Evolutionary conservation across 2,888 invertebrate genomes (phyloP).

Genomic region (Ctenicera cuprea): DNA sequence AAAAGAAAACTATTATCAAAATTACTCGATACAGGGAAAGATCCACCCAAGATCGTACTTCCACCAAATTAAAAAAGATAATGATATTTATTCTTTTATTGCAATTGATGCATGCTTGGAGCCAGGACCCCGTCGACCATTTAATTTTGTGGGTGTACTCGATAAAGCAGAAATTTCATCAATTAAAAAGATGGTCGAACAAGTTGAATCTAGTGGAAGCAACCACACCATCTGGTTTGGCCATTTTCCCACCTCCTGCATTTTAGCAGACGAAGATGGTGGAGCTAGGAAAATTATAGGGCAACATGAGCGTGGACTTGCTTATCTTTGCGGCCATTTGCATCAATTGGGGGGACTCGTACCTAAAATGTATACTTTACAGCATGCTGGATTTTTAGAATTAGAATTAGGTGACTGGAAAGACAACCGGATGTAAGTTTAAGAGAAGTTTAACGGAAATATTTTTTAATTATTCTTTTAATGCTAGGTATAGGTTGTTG

Average conservation of each 20-base stretch:
- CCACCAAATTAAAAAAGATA: constrained; percentile 77
- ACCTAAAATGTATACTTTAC: constrained; percentile 90
- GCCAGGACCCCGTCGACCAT: constrained; percentile 90
- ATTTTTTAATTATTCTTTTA: no score
- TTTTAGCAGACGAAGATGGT: constrained; percentile 78
- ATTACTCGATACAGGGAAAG: constrained; percentile 87
- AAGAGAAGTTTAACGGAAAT: no score
- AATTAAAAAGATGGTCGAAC: constrained; percentile 76
- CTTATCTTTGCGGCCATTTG: constrained; percentile 92
- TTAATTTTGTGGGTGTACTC: constrained; percentile 91
- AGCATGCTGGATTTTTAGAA: constrained; percentile 88
- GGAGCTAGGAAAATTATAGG: constrained; percentile 77
- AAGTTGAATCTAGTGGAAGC: constrained; percentile 73
- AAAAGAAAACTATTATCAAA: constrained; percentile 83
- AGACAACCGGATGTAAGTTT: constrained; percentile 85
- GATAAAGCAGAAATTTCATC: constrained; percentile 76
- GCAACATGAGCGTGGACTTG: constrained; percentile 78
- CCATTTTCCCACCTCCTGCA: constrained; percentile 94
- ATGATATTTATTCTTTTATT: constrained; percentile 85
- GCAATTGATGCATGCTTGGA: constrained; percentile 91
- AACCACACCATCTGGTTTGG: constrained; percentile 88
- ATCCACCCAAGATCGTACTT: constrained; percentile 84
- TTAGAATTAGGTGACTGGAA: constrained; percentile 96
- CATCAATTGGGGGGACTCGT: constrained; percentile 88
- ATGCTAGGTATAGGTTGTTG: constrained; percentile 86